Base-by-base conservation (phyloP, 2,797 vertebrate species). In the Okamejei kenojei region DNA sequence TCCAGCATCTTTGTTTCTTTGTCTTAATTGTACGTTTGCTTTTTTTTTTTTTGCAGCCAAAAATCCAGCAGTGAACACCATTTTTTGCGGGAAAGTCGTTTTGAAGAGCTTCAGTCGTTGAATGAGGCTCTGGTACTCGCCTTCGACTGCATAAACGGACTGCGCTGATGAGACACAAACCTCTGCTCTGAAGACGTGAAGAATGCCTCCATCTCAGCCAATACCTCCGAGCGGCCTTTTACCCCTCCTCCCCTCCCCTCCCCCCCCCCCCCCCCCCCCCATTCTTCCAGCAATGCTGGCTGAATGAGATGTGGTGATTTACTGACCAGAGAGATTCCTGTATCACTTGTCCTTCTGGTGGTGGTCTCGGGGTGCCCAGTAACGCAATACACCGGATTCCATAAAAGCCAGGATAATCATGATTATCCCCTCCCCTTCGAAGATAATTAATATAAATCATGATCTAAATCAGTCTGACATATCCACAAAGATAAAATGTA, bases 61-160 rank as follows among this genome's bases (percentile, higher is more conserved):
- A 94, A 93, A 93, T 95, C 65, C 93, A 94, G 93, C 94, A 94
- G 93, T 95, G 94, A 94, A 88, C 65, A 68, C 61, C n/a, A n/a
- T 35, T 68, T 54, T 68, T 88, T 26, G 21, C 68, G 63, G 61
- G 63, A 32, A 32, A 68, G n/a, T 35, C 11, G 84, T 35, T 74
- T 21, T 2, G 4, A 79, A 78, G 68, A 88, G 84, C 65, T 74
- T 74, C 84, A 35, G 63, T 63, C 5, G 63, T 88, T 88, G 8
- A 65, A 88, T 65, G 1, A 32, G 84, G 32, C 84, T 23, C n/a
- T 88, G 84, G 84, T 88, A 88, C 84, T 88, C 17, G 19, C 63
- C 63, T 88, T 88, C 15, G 7, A 88, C 63, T 68, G 84, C 63
- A 68, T 19, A 68, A 54, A 68, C 32, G 84, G 84, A 88, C 84